These are phyloP conservation scores for Drosophila arawakana DNA, from an alignment of 1,140 invertebrate species.

Conservation along the genomic window DNA sequence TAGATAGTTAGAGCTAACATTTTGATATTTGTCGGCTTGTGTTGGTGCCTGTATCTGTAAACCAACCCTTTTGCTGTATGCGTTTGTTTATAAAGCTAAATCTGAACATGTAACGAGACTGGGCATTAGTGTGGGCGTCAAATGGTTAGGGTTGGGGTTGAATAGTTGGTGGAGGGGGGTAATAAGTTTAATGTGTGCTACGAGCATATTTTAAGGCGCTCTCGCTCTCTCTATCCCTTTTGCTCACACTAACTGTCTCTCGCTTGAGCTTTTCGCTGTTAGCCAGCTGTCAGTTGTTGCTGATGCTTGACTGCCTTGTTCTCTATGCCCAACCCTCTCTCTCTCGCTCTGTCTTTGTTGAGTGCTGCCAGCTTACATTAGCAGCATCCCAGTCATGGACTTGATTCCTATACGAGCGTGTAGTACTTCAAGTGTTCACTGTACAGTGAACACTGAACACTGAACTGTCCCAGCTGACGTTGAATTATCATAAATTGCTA, in stretches of 20 bases:
- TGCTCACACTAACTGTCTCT: neutral
- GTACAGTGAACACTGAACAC: conserved; percentile 41
- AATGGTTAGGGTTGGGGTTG: neutral
- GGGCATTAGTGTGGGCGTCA: conserved; percentile 44
- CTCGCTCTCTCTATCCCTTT: neutral
- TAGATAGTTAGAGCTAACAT: conserved; percentile 42
- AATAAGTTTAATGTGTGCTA: conserved; percentile 83
- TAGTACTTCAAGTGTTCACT: conserved; percentile 45
- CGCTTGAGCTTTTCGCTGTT: conserved; percentile 59
- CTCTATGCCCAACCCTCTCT: neutral
- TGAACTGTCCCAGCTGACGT: conserved; percentile 83
- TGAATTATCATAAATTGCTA: conserved; percentile 83
- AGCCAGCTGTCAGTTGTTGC: conserved; percentile 77
- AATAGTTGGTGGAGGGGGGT: conserved; percentile 34
- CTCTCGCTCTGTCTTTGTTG: neutral
- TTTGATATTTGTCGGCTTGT: conserved; percentile 57
- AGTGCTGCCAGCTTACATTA: conserved; percentile 44
- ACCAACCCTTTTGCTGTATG: conserved; percentile 75
- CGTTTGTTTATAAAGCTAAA: conserved; percentile 61
- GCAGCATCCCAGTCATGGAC: conserved; percentile 50
- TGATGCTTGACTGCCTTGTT: conserved; percentile 65
- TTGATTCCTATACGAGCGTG: conserved; percentile 28
- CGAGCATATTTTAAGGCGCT: conserved; percentile 75
- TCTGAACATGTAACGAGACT: conserved; percentile 63
- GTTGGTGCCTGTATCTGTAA: conserved; percentile 52